These are phyloP conservation scores for Caenorhabditis plicata DNA, from an alignment of 2,888 invertebrate species.

Conservation along the genomic window DNA sequence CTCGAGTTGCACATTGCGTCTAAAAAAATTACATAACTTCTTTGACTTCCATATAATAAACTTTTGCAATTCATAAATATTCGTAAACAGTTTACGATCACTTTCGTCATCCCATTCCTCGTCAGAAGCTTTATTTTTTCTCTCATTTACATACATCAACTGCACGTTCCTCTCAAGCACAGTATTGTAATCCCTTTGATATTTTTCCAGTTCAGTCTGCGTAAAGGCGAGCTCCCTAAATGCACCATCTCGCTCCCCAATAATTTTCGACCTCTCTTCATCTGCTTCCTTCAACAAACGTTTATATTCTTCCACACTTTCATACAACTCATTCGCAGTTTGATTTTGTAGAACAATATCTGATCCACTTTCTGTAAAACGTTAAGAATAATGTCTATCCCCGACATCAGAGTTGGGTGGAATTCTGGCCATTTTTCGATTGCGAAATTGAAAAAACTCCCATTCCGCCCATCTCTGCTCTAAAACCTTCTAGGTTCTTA, in stretches of 20 bases:
- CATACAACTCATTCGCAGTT: conserved; percentile 22
- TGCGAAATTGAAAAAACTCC: too few species aligned
- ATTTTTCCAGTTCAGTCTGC: conserved; percentile 51
- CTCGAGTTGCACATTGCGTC: conserved; percentile 41
- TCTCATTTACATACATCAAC: conserved; percentile 20
- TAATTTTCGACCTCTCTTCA: conserved; percentile 13
- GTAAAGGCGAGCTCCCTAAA: conserved; percentile 52
- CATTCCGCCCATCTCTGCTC: too few species aligned
- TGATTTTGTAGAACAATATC: conserved; percentile 28
- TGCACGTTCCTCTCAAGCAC: conserved; percentile 18
- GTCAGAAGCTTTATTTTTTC: conserved; percentile 7
- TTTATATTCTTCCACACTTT: conserved; percentile 19
- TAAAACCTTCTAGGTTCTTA: conserved; percentile 32
- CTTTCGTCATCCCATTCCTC: conserved; percentile 11
- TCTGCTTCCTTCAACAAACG: conserved; percentile 33
- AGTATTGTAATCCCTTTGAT: conserved; percentile 40
- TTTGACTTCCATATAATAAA: not conserved
- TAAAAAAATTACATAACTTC: too few species aligned
- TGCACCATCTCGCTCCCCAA: conserved; percentile 30
- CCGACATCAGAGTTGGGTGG: too few species aligned
- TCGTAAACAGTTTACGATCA: conserved; percentile 27
- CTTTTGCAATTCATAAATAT: conserved; percentile 29
- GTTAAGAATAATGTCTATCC: too few species aligned
- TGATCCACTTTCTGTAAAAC: conserved; percentile 28
- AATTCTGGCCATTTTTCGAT: too few species aligned